Base-by-base conservation (phyloP, 1,140 invertebrate genomes). In the Lepidurus packardi region DNA sequence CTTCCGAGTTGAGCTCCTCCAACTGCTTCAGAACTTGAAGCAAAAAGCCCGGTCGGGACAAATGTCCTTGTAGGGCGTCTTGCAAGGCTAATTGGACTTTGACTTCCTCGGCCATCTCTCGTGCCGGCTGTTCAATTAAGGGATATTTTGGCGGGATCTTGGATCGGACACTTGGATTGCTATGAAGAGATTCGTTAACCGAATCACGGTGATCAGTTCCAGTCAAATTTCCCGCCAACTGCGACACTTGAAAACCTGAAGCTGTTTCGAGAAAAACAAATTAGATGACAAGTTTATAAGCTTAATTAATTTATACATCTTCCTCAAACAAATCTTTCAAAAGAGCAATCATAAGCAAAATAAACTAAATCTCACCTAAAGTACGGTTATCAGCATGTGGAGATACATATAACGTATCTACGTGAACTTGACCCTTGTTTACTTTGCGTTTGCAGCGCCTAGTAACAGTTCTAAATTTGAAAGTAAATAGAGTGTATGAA, bases 161-260 rank as follows among this genome's bases (percentile, higher is more conserved):
- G 53, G 53, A 65, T 4, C 53, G 53, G 5, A 65, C 53, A 3
- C 53, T 65, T 21, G 53, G 53, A 65, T 65, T 65, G 21, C 53
- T 65, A 21, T 65, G 21, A 65, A 65, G 53, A 13, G 53, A 65
- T 21, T 65, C 53, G 53, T 65, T 65, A 7, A 65, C 75, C 81
- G 81, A 21, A 83, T 81, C 43, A 82, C 81, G 5, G 80, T 80
- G 76, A 82, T 82, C 21, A 82, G 78, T 7, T 78, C 79, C 24
- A 80, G 76, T 11, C 82, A 65, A 65, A 65, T 65, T 65, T 21
- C 53, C 53, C 7, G 13, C 53, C n/a, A 13, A 16, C 16, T 65
- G 53, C 53, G 53, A 65, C 8, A 6, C 21, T 11, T 65, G 53
- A 65, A 65, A 11, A 13, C 53, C 53, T 16, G 53, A 65, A n/a